Evolutionary conservation across 2,113 vertebrate species (phyloP).

Genomic region (Desmodus rotundus): DNA sequence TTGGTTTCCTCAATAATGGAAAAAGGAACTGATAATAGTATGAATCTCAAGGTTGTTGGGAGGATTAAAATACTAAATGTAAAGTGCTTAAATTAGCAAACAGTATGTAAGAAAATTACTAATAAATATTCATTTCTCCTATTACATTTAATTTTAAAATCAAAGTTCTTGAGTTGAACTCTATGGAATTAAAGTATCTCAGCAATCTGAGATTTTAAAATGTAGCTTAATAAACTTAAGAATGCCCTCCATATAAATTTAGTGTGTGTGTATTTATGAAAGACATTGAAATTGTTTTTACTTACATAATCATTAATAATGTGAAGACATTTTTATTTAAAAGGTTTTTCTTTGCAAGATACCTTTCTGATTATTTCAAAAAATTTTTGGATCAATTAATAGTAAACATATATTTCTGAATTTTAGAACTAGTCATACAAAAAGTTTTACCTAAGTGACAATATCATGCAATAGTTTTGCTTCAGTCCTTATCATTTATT

Average conservation of each 20-base stretch:
- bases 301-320: conserved; percentile 1
- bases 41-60: background rate
- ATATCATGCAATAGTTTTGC: background rate
- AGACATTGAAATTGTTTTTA: conserved; percentile 1
- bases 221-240: conserved; percentile 8
- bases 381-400: conserved; percentile 8
- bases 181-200: background rate
- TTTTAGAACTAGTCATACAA: conserved; percentile 22
- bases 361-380: background rate
- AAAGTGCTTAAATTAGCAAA: background rate
- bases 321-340: background rate
- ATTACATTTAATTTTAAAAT: conserved; percentile 1
- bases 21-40: background rate
- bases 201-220: conserved; percentile 13
- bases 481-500: conserved; percentile 37
- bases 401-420: background rate
- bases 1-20: conserved; percentile 1
- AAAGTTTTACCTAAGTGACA: background rate
- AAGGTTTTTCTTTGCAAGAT: conserved; percentile 3
- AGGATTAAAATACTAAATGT: background rate
- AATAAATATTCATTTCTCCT: background rate
- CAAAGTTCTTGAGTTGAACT: conserved; percentile 7
- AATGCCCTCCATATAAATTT: background rate
- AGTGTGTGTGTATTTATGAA: background rate
- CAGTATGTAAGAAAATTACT: background rate